A percentile compares a stretch with the other conserved stretches of the same genome.
Conservation (phyloP, 1,140 invertebrate genomes). For the Oedothorax gibbosus region DNA sequence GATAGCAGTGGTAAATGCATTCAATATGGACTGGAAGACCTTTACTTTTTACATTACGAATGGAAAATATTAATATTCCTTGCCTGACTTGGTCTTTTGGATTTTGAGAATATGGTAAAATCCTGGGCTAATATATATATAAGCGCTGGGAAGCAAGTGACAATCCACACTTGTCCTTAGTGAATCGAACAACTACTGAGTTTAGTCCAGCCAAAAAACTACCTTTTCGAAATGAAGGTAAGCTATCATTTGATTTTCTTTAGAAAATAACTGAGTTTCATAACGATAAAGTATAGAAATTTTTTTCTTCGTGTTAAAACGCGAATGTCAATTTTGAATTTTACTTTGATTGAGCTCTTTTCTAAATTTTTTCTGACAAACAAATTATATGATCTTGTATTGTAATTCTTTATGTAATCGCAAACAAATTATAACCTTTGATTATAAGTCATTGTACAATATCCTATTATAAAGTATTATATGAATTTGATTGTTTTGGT, state of each 20-base stretch:
- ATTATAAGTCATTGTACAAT: no score
- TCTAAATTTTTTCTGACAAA: no score
- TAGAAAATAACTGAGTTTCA: no score
- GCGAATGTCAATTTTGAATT: no score
- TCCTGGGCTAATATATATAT: background rate
- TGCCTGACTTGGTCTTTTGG: background rate
- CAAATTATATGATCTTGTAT: no score
- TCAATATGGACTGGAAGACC: background rate
- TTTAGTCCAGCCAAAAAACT: background rate
- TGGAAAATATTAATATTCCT: conserved; percentile 18
- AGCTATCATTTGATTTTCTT: background rate
- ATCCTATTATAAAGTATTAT: no score
- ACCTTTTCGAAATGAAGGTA: conserved; percentile 19
- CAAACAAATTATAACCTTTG: no score
- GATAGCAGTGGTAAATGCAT: background rate
- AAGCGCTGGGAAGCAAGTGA: background rate
- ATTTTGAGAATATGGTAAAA: background rate
- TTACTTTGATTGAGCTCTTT: no score
- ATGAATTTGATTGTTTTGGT: no score
- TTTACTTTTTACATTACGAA: conserved; percentile 11
- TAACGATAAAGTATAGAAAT: no score
- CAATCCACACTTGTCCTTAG: background rate
- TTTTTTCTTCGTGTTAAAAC: no score
- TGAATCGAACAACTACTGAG: background rate
- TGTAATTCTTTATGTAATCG: no score